phyloP scores from a whole-genome alignment of 2,888 invertebrate genomes.

The Erannis defoliaria region DNA sequence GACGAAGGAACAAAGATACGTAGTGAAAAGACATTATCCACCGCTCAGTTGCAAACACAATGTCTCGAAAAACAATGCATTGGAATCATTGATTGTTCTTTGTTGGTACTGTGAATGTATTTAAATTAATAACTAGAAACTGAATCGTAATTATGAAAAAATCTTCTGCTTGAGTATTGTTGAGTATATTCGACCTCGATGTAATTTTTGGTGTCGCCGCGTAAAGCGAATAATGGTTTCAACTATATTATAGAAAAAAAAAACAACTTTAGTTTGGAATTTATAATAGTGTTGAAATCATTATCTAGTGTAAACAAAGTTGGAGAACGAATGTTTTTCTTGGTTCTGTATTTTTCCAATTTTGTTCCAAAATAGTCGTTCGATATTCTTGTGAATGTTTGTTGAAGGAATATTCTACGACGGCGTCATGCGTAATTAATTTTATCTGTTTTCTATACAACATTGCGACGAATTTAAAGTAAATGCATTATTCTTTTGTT shows the following conservation, averaged over 20 bases:
- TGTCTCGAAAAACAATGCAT: slow-evolving; percentile 5
- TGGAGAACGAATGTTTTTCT: slow-evolving; percentile 50
- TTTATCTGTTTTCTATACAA: slow-evolving; percentile 65
- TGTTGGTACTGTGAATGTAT: not conserved
- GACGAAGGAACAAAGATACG: not conserved
- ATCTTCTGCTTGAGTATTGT: too few species aligned
- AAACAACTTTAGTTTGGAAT: slow-evolving; percentile 27
- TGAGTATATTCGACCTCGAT: slow-evolving; percentile 29
- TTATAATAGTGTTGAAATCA: slow-evolving; percentile 65
- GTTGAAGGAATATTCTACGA: slow-evolving; percentile 67
- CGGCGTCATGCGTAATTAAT: slow-evolving; percentile 66
- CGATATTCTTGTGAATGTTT: slow-evolving; percentile 57
- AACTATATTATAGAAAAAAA: too few species aligned
- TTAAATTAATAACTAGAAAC: slow-evolving; percentile 12
- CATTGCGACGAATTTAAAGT: slow-evolving; percentile 47
- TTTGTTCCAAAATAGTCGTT: slow-evolving; percentile 63
- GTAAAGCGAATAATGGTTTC: slow-evolving; percentile 61
- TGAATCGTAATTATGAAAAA: not conserved
- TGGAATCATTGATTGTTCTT: slow-evolving; percentile 14
- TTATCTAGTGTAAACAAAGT: slow-evolving; percentile 62
- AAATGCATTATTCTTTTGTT: slow-evolving; percentile 6
- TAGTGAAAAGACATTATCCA: not conserved
- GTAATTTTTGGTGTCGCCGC: slow-evolving; percentile 45
- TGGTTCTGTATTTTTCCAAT: slow-evolving; percentile 53
- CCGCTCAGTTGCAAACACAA: not conserved